Percentiles rank a stretch among this genome's conserved stretches.
Conservation (phyloP, 2,113 vertebrate species). For the Onychostruthus taczanowskii region DNA sequence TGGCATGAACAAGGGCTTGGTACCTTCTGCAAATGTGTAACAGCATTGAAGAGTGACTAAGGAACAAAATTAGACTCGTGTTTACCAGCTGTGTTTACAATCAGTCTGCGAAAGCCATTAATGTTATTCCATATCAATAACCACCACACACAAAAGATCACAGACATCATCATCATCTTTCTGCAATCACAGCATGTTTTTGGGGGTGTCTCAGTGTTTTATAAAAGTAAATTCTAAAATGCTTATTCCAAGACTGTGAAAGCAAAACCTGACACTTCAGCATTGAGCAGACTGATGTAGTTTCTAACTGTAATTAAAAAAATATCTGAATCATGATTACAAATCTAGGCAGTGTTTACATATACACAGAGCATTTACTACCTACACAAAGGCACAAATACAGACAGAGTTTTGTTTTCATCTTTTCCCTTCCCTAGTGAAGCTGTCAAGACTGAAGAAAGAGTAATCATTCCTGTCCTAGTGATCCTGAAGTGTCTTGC, state of each 20-base stretch:
- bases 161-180: neutral
- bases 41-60: neutral
- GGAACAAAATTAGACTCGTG: neutral
- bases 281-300: neutral
- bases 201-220: neutral
- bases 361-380: neutral
- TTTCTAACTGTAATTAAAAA: neutral
- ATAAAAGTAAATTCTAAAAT: neutral
- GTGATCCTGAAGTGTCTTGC: neutral
- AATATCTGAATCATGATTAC: neutral
- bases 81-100: conserved; percentile 30
- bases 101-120: neutral
- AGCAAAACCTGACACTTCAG: neutral
- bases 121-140: neutral
- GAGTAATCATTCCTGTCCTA: neutral
- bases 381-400: neutral
- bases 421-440: neutral
- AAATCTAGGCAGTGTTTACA: neutral
- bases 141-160: neutral
- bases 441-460: neutral
- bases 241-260: neutral
- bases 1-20: neutral
- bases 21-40: neutral
- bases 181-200: neutral
- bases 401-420: neutral